Conservation (phyloP, 2,113 vertebrate species). For the Bambusicola thoracicus region DNA sequence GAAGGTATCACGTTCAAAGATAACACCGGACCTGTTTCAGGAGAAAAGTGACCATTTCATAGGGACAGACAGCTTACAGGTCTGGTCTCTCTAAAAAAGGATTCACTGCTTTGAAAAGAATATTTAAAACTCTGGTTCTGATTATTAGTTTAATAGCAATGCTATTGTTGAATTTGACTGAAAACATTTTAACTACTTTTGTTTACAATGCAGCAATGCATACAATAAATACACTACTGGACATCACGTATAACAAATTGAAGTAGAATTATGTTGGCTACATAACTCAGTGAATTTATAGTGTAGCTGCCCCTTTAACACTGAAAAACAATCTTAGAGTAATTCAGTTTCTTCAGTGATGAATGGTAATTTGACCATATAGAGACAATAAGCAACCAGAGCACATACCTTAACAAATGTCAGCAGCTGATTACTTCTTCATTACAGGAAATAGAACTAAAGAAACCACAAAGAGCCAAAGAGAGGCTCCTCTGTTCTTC, state of each 20-base stretch:
- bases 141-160: not conserved
- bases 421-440: not conserved
- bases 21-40: not conserved
- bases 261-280: not conserved
- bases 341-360: not conserved
- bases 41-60: not conserved
- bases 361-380: not conserved
- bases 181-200: not conserved
- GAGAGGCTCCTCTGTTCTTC: not conserved
- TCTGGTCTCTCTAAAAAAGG: not conserved
- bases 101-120: not conserved
- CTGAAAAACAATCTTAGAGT: not conserved
- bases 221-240: not conserved
- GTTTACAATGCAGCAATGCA: not conserved
- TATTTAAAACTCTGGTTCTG: not conserved
- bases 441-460: not conserved
- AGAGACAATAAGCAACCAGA: not conserved
- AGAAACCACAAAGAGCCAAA: not conserved
- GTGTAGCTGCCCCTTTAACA: not conserved
- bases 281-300: not conserved
- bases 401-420: not conserved
- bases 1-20: not conserved
- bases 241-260: not conserved
- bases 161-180: not conserved
- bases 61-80: not conserved